These are phyloP conservation scores for Gracilinanus agilis DNA, from an alignment of 2,113 vertebrate genomes.

Conservation along the genomic window DNA sequence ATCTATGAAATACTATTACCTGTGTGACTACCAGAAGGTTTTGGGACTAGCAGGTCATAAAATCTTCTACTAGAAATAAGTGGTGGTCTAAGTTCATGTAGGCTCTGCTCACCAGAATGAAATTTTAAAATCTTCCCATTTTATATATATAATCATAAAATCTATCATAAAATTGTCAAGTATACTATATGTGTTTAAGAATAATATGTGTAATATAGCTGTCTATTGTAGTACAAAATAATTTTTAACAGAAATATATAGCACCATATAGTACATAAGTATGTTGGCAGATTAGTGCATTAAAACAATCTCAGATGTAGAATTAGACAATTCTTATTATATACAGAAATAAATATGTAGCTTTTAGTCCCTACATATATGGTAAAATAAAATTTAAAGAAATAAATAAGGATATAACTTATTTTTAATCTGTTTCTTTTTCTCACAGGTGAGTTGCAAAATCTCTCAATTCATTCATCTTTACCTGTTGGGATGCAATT, in stretches of 20 bases:
- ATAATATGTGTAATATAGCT: background rate
- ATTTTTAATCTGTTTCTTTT: background rate
- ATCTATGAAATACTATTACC: background rate
- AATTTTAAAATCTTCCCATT: background rate
- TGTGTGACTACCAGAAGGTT: background rate
- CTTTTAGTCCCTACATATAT: background rate
- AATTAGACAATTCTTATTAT: background rate
- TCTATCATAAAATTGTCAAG: background rate
- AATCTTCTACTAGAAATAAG: background rate
- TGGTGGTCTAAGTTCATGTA: background rate
- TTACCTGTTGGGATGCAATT: conserved; percentile 97
- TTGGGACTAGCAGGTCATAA: background rate
- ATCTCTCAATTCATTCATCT: conserved; percentile 95
- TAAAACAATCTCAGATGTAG: background rate
- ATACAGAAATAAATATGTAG: background rate
- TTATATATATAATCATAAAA: background rate
- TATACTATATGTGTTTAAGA: background rate
- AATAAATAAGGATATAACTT: background rate
- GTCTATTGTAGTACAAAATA: background rate
- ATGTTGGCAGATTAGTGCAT: background rate
- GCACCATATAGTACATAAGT: background rate
- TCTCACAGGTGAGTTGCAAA: conserved; percentile 93
- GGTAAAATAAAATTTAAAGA: background rate
- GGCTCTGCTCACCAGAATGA: background rate
- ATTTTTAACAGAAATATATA: background rate